Conservation (phyloP, 2,888 invertebrate genomes). For the Eilema sororculum region DNA sequence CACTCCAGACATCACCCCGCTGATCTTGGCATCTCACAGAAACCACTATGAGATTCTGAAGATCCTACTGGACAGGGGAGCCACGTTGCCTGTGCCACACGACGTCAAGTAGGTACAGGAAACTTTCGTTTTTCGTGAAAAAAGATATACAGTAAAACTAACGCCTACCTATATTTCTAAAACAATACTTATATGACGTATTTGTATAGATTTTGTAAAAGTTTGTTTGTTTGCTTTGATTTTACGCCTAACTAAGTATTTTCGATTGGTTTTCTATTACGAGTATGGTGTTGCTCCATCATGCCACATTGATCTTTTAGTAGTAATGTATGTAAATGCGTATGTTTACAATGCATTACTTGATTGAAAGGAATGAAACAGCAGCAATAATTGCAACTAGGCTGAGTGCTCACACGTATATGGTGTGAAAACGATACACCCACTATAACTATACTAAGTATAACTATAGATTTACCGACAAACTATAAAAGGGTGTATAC, state of each 20-base stretch:
- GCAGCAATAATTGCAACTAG: not conserved
- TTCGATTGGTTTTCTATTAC: no score
- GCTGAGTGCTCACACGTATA: not conserved
- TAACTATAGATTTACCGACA: not conserved
- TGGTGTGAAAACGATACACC: not conserved
- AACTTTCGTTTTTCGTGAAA: not conserved
- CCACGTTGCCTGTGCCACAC: slow-evolving; percentile 96
- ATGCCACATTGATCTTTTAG: not conserved
- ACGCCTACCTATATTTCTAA: no score
- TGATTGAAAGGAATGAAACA: not conserved
- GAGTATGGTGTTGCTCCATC: not conserved
- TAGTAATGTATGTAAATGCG: not conserved
- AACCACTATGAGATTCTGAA: slow-evolving; percentile 99
- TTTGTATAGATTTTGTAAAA: no score
- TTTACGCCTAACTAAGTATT: no score
- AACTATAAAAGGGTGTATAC: not conserved
- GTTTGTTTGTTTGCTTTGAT: no score
- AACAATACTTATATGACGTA: no score
- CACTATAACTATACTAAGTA: not conserved
- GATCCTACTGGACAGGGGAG: slow-evolving; percentile 96
- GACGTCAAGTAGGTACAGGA: slow-evolving; percentile 92
- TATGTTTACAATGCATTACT: not conserved
- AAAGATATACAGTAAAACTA: not conserved
- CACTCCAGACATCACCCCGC: slow-evolving; percentile 97
- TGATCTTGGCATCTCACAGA: slow-evolving; percentile 97